Evolutionary conservation across 2,113 vertebrate species (phyloP).

Genomic region (Gobius niger): DNA sequence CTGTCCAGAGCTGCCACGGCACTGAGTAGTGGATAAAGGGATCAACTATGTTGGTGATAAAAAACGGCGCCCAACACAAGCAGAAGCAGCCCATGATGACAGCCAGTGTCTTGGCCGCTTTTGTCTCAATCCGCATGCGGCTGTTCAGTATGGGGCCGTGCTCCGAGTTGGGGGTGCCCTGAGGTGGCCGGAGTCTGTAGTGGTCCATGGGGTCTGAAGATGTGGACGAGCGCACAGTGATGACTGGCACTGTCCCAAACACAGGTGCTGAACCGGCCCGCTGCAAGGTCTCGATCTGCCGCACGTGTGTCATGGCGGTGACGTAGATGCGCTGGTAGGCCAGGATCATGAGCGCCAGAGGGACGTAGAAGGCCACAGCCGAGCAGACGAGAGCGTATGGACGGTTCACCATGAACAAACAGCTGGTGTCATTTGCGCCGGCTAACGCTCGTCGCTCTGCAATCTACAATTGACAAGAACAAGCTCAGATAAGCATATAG

Average conservation of each 20-base stretch:
- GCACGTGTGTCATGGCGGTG: conserved; percentile 78
- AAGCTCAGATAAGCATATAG: neutral
- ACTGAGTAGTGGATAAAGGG: conserved; percentile 81
- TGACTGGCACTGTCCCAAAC: conserved; percentile 14
- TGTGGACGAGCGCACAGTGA: conserved; percentile 44
- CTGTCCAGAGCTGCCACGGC: conserved; percentile 82
- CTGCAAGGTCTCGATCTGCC: conserved; percentile 77
- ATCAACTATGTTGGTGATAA: conserved; percentile 81
- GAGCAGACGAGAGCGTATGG: conserved; percentile 82
- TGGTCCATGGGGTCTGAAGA: conserved; percentile 59
- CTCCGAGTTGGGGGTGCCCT: conserved; percentile 47
- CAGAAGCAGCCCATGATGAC: conserved; percentile 84
- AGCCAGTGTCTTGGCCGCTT: conserved; percentile 80
- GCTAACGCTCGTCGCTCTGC: conserved; percentile 57
- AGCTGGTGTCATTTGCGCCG: conserved; percentile 74
- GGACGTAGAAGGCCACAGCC: conserved; percentile 79
- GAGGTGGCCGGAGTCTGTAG: conserved; percentile 37
- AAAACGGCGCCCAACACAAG: conserved; percentile 81
- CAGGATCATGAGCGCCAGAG: conserved; percentile 77
- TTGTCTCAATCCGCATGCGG: conserved; percentile 79
- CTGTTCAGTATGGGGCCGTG: conserved; percentile 54
- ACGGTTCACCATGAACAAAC: conserved; percentile 80
- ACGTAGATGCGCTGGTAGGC: conserved; percentile 82
- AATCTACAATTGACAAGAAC: conserved; percentile 60
- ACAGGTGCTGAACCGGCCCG: conserved; percentile 76